Percentiles rank a stretch among this genome's conserved stretches.
These are phyloP conservation scores for Adela reaumurella DNA, from an alignment of 2,888 invertebrate species.

Conservation along the genomic window DNA sequence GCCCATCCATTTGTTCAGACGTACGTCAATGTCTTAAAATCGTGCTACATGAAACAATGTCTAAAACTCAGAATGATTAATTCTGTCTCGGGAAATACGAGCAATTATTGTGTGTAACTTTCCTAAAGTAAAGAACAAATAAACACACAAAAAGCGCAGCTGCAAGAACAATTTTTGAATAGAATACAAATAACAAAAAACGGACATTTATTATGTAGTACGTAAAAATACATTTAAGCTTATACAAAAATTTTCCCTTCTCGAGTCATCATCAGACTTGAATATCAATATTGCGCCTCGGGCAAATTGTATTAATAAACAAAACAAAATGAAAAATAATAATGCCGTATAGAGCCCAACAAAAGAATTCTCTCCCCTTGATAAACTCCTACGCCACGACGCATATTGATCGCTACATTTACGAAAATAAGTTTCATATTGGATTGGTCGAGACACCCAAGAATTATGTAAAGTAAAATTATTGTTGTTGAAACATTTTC, in stretches of 20 bases:
- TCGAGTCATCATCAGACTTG: constrained; percentile 54
- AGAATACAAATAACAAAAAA: constrained; percentile 19
- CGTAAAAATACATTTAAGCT: constrained; percentile 43
- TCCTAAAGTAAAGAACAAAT: no score
- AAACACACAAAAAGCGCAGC: background rate
- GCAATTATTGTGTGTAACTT: no score
- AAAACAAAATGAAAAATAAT: constrained; percentile 59
- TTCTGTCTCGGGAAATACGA: no score
- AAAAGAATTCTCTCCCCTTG: constrained; percentile 55
- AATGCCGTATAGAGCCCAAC: constrained; percentile 51
- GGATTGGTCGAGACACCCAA: constrained; percentile 33
- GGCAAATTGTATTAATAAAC: constrained; percentile 59
- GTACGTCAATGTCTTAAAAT: no score
- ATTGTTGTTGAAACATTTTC: constrained; percentile 57
- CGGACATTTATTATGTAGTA: constrained; percentile 38
- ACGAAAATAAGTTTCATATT: constrained; percentile 38
- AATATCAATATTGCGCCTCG: constrained; percentile 57
- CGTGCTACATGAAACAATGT: no score
- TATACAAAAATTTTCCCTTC: constrained; percentile 35
- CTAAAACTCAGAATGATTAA: no score
- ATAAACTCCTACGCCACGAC: constrained; percentile 32
- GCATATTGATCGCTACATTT: constrained; percentile 33
- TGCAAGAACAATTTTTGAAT: no score
- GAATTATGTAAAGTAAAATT: constrained; percentile 58
- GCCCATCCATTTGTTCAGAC: no score